Evolutionary conservation across 2,888 invertebrate species (phyloP), one percentile per base, ranked within the genome.

Genomic region (Rhamphomyia laevipes): DNA sequence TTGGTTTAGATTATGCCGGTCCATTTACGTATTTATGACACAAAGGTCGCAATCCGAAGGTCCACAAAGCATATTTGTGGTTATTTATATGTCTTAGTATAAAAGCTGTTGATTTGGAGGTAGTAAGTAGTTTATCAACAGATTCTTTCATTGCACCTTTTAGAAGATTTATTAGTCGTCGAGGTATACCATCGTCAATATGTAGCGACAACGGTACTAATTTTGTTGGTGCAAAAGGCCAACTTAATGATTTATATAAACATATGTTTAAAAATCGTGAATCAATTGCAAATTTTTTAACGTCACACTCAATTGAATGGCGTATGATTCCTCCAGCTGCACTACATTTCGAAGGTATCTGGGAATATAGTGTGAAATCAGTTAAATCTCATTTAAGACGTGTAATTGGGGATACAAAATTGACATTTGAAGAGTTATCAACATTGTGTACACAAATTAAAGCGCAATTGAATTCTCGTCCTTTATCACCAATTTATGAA

Each of bases 311-410:
- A 13, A 33, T 33, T 13, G 13, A 33, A 37, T 37, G 37, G 37
- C 9, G 13, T 4, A 37, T 37, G n/a, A 15, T 37, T 15, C 60
- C 61, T 7, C 58, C 61, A 3, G 38, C 43, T 11, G 51, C 59
- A 9, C 58, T 60, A 2, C 59, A 63, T 48, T 58, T 58, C 43
- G 60, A 62, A 4, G 61, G 62, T 5, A 38, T 61, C 9, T 62
- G 60, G 59, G 63, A 64, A 47, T 55, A 58, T 4, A 56, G 55
- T 10, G 57, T 63, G 3, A 59, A 59, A 45, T 55, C 55, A 2
- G 51, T 57, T 11, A 64, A 63, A 48, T 50, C 45, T 48, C 62
- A 61, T 45, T 46, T 63, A 10, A 50, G 52, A 16, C 46, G 57
- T 15, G 50, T 57, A 3, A 44, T 60, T 9, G 58, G 59, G 9